phyloP scores from a whole-genome alignment of 1,140 invertebrate genomes.

The Solen grandis region DNA sequence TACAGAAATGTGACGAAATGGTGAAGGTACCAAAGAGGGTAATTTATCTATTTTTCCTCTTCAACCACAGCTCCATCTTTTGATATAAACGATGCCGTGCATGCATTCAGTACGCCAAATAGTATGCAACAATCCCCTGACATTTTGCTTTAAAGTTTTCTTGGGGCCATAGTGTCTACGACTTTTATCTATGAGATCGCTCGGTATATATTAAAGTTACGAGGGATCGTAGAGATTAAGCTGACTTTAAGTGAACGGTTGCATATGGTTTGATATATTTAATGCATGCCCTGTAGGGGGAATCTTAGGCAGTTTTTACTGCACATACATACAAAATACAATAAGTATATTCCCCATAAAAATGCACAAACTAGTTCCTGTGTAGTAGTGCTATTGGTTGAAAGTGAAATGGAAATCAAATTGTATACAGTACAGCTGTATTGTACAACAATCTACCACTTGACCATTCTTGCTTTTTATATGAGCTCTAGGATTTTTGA shows the following conservation, averaged over 20 bases:
- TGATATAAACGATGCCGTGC: background rate
- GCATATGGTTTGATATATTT: background rate
- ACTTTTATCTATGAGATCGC: too few relatives aligned
- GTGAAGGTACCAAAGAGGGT: conserved; percentile 66
- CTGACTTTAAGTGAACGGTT: too few relatives aligned
- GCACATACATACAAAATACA: background rate
- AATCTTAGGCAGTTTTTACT: background rate
- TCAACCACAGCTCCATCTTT: background rate
- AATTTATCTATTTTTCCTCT: conserved; percentile 15
- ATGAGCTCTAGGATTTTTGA: too few relatives aligned
- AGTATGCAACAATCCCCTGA: background rate
- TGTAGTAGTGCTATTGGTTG: too few relatives aligned
- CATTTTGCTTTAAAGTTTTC: background rate
- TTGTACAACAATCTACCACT: too few relatives aligned
- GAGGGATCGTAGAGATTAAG: too few relatives aligned
- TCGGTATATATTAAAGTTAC: too few relatives aligned
- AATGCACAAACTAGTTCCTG: background rate
- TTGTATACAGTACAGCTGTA: too few relatives aligned
- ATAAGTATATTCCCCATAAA: background rate
- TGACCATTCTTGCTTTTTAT: too few relatives aligned
- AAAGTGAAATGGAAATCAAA: too few relatives aligned
- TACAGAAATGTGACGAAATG: conserved; percentile 64
- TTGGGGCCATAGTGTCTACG: background rate
- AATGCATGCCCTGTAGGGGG: background rate
- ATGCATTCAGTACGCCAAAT: background rate